Evolutionary conservation across 2,888 invertebrate genomes (phyloP).

Genomic region (Tridacna crocea): DNA sequence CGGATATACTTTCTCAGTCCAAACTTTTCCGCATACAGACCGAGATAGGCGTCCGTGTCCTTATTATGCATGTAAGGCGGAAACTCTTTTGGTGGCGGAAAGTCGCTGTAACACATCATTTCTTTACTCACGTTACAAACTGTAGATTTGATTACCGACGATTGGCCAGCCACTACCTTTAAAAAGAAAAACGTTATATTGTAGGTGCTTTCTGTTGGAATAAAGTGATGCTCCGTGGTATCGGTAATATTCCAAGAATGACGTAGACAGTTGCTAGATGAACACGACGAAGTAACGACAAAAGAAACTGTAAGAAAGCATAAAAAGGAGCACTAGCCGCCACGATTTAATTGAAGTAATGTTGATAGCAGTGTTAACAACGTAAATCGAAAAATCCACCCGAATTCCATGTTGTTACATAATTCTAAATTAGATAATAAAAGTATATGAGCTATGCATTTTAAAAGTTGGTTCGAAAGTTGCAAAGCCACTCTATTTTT

Average conservation of each 20-base stretch:
- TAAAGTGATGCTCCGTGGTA: neutral
- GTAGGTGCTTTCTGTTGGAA: neutral
- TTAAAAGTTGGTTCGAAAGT: too few species aligned
- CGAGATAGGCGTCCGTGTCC: constrained; percentile 78
- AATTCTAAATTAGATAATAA: too few species aligned
- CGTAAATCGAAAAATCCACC: too few species aligned
- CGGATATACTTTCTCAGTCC: constrained; percentile 75
- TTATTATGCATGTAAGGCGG: constrained; percentile 83
- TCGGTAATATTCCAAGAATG: neutral
- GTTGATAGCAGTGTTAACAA: too few species aligned
- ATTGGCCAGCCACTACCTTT: neutral
- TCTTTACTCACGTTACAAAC: constrained; percentile 81
- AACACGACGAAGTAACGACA: too few species aligned
- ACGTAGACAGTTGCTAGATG: too few species aligned
- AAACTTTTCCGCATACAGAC: constrained; percentile 79
- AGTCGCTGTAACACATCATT: constrained; percentile 82
- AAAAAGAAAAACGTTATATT: neutral
- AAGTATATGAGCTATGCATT: too few species aligned
- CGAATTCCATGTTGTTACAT: too few species aligned
- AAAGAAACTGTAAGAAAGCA: too few species aligned
- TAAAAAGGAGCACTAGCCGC: too few species aligned
- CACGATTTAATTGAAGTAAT: too few species aligned
- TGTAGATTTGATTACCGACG: constrained; percentile 76
- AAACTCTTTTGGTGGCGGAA: constrained; percentile 80
- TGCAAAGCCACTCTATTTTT: too few species aligned